Percentiles rank a stretch among this genome's conserved stretches.
Evolutionary conservation across 2,797 vertebrate genomes (phyloP).

Genomic region (Chromis chromis): DNA sequence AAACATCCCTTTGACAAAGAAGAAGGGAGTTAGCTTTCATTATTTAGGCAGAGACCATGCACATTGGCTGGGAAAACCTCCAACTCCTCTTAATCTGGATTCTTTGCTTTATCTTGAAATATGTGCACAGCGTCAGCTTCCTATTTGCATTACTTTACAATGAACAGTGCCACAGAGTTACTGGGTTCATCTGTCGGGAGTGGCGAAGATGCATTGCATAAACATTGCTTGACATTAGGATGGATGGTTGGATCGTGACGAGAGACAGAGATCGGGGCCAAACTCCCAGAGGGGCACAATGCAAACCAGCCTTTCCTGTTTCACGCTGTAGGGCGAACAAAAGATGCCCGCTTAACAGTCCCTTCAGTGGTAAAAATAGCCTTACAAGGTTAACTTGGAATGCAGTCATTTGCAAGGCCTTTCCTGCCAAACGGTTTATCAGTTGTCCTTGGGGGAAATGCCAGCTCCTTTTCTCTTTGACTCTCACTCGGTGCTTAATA

Average conservation of each 20-base stretch:
- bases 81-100: conserved; percentile 32
- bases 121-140: conserved; percentile 15
- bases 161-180: background rate
- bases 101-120: conserved; percentile 41
- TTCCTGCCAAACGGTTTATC: conserved; percentile 82
- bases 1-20: conserved; percentile 46
- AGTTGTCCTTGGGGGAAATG: conserved; percentile 69
- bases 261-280: conserved; percentile 23
- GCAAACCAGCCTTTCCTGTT: conserved; percentile 70
- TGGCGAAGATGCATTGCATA: conserved; percentile 20
- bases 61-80: conserved; percentile 42
- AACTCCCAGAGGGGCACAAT: conserved; percentile 55
- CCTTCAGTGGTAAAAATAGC: conserved; percentile 75
- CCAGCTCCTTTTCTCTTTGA: conserved; percentile 49
- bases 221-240: conserved; percentile 40
- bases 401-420: conserved; percentile 76
- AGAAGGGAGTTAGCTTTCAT: conserved; percentile 18
- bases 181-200: conserved; percentile 22
- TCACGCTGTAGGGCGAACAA: conserved; percentile 54
- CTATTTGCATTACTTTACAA: conserved; percentile 31
- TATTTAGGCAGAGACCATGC: conserved; percentile 26
- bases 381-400: conserved; percentile 75
- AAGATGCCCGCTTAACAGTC: conserved; percentile 57
- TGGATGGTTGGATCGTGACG: conserved; percentile 38
- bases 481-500: conserved; percentile 9